Percentiles rank a stretch among this genome's conserved stretches.
Conservation (phyloP, 2,888 invertebrate genomes). For the Drosophila subsilvestris region DNA sequence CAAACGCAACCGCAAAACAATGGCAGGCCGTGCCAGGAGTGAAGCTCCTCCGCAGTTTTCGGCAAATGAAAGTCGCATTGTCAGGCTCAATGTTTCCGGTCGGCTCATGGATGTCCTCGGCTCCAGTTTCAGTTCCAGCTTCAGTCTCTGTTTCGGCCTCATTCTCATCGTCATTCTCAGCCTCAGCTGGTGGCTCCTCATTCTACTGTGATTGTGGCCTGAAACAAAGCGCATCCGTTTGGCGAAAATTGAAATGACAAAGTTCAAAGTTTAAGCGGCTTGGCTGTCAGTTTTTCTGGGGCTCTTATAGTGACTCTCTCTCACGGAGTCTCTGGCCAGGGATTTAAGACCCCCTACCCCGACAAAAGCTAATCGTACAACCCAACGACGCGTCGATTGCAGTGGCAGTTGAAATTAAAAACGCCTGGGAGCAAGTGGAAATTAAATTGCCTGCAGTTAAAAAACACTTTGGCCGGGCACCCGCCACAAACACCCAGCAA, state of each 20-base stretch:
- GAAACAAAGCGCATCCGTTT: constrained; percentile 81
- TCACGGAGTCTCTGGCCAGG: constrained; percentile 11
- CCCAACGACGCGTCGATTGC: constrained; percentile 50
- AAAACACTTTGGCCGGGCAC: constrained; percentile 69
- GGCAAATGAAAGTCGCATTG: constrained; percentile 77
- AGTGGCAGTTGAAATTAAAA: constrained; percentile 59
- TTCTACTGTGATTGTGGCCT: constrained; percentile 37
- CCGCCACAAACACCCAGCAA: constrained; percentile 33
- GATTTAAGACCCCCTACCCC: constrained; percentile 24
- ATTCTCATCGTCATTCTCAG: constrained; percentile 19
- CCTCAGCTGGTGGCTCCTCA: constrained; percentile 19
- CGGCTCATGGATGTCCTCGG: constrained; percentile 59
- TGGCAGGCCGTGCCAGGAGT: constrained; percentile 51
- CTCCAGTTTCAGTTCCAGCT: constrained; percentile 25
- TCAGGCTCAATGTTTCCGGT: constrained; percentile 80
- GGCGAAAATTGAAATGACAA: constrained; percentile 83
- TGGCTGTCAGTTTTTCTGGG: constrained; percentile 78
- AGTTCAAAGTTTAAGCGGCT: constrained; percentile 84
- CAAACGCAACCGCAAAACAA: constrained; percentile 62
- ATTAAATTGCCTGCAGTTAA: constrained; percentile 81
- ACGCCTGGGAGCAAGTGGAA: constrained; percentile 50
- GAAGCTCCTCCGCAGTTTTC: constrained; percentile 47
- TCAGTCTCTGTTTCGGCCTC: constrained; percentile 11
- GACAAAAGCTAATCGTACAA: constrained; percentile 77
- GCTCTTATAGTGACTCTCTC: constrained; percentile 37